These are phyloP conservation scores for Megastigmus dorsalis DNA, from an alignment of 2,888 invertebrate genomes.

Conservation along the genomic window DNA sequence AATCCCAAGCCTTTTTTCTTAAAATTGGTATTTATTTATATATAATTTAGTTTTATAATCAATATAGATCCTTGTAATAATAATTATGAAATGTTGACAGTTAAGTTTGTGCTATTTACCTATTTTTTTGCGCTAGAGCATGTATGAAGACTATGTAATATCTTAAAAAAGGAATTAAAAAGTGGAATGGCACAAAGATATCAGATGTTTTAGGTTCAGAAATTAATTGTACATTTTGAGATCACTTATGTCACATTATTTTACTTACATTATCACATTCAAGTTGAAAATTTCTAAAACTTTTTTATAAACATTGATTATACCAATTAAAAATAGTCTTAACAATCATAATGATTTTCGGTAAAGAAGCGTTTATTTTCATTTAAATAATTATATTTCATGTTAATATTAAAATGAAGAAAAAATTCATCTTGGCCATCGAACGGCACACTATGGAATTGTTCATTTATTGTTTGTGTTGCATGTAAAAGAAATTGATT, in stretches of 20 bases:
- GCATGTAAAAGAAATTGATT: constrained; percentile 1
- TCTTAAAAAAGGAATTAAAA: neutral
- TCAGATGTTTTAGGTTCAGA: constrained; percentile 38
- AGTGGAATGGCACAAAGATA: constrained; percentile 43
- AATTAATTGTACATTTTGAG: constrained; percentile 48
- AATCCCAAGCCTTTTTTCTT: constrained; percentile 29
- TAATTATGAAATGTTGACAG: constrained; percentile 23
- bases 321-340: constrained; percentile 35
- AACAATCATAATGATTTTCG: constrained; percentile 32
- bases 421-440: constrained; percentile 39
- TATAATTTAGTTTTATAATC: constrained; percentile 22
- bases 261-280: too few relatives aligned
- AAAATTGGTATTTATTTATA: constrained; percentile 42
- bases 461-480: constrained; percentile 27
- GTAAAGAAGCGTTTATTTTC: constrained; percentile 47
- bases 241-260: constrained; percentile 53
- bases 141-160: constrained; percentile 29
- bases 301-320: constrained; percentile 43
- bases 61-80: constrained; percentile 18
- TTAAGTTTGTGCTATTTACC: constrained; percentile 24
- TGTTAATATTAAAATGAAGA: constrained; percentile 47
- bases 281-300: constrained; percentile 63
- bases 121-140: constrained; percentile 24
- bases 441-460: constrained; percentile 43
- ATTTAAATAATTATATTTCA: constrained; percentile 50